Evolutionary conservation across 2,797 vertebrate genomes (phyloP).

Genomic region (Limnodromus scolopaceus): DNA sequence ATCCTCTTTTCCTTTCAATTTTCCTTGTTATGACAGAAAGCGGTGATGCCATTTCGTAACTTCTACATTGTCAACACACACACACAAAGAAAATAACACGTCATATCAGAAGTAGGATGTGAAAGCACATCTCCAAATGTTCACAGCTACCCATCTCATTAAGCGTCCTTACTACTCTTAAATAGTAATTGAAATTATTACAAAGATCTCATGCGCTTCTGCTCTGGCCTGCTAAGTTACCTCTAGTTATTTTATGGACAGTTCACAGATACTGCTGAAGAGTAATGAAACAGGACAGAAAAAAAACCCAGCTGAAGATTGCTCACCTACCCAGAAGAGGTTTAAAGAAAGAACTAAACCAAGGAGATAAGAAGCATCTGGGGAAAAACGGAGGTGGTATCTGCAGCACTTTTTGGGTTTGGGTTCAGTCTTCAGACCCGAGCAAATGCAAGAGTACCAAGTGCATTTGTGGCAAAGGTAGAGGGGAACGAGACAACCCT

Average conservation of each 20-base stretch:
- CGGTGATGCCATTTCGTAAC: not conserved
- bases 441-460: rapidly evolving
- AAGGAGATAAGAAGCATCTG: not conserved
- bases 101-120: not conserved
- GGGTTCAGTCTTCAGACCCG: not conserved
- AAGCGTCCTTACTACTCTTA: not conserved
- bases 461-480: not conserved
- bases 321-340: not conserved
- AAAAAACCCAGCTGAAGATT: not conserved
- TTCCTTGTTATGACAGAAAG: not conserved
- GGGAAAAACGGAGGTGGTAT: not conserved
- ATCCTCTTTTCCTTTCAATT: not conserved
- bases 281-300: not conserved
- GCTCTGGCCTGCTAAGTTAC: not conserved
- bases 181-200: not conserved
- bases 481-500: not conserved
- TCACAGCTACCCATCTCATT: not conserved
- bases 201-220: not conserved
- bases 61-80: not conserved
- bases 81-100: not conserved
- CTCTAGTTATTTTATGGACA: not conserved
- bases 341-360: not conserved
- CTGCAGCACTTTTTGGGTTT: rapidly evolving
- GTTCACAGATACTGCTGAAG: not conserved
- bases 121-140: not conserved